phyloP scores from a whole-genome alignment of 2,797 vertebrate genomes.

The Melanotaenia parkinsoni region DNA sequence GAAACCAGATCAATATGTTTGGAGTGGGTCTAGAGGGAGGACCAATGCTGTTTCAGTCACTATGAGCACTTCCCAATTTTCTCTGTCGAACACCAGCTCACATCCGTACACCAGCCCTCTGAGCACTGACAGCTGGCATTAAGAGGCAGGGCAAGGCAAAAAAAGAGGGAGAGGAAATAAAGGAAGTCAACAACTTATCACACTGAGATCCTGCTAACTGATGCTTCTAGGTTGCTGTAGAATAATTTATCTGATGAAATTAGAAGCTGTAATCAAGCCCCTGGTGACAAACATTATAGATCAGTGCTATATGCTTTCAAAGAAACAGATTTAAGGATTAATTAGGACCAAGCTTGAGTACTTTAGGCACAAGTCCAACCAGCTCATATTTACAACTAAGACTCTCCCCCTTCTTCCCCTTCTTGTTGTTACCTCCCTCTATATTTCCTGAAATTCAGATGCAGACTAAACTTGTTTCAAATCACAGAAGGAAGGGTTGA shows the following conservation, averaged over 20 bases:
- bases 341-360: constrained; percentile 21
- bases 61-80: constrained; percentile 65
- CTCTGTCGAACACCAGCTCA: constrained; percentile 67
- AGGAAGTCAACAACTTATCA: constrained; percentile 69
- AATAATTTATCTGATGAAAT: constrained; percentile 65
- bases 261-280: constrained; percentile 44
- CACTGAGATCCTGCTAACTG: constrained; percentile 61
- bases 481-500: constrained; percentile 27
- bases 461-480: constrained; percentile 36
- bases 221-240: constrained; percentile 49
- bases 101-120: constrained; percentile 62
- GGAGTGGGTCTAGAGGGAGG: constrained; percentile 65
- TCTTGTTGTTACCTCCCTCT: constrained; percentile 8
- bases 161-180: constrained; percentile 33
- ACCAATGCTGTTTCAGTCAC: constrained; percentile 62
- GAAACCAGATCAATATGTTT: constrained; percentile 74
- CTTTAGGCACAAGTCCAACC: constrained; percentile 42
- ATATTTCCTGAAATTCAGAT: constrained; percentile 34
- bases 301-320: constrained; percentile 41
- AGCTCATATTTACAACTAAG: constrained; percentile 35
- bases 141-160: constrained; percentile 40
- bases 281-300: constrained; percentile 39
- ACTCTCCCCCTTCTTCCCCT: constrained; percentile 27
- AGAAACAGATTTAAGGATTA: constrained; percentile 38
- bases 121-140: constrained; percentile 59